phyloP scores from a whole-genome alignment of 2,113 vertebrate genomes.

The Martes martes region DNA sequence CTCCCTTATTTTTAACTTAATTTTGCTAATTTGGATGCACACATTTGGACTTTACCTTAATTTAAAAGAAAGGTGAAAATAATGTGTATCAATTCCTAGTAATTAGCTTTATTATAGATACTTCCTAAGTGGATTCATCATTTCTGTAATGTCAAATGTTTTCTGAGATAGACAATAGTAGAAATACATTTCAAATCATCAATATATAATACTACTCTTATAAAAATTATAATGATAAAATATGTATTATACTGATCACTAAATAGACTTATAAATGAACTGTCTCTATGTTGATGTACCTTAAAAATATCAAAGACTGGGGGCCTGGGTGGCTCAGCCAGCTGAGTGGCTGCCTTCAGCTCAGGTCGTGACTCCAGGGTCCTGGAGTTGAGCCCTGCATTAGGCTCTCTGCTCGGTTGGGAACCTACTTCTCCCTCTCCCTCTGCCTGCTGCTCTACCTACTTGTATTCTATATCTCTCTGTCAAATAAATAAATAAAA shows the following conservation, averaged over 20 bases:
- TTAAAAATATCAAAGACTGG: not conserved
- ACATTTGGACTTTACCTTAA: not conserved
- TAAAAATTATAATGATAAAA: not conserved
- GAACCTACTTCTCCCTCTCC: too few relatives aligned
- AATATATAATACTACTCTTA: not conserved
- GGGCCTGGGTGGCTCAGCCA: too few relatives aligned
- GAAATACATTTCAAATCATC: not conserved
- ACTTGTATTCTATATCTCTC: too few relatives aligned
- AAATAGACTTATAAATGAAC: not conserved
- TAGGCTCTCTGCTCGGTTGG: too few relatives aligned
- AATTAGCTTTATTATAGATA: not conserved
- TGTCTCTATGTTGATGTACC: not conserved
- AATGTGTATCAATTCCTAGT: not conserved
- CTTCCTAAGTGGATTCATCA: not conserved
- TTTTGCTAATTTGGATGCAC: not conserved
- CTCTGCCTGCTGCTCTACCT: too few relatives aligned
- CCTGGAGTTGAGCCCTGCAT: too few relatives aligned
- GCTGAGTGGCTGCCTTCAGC: too few relatives aligned
- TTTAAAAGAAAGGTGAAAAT: not conserved
- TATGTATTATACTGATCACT: not conserved
- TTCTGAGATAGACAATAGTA: not conserved
- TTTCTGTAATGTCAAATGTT: constrained; percentile 1
- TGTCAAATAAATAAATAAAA: too few relatives aligned
- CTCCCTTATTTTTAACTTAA: not conserved
- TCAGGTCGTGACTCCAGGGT: too few relatives aligned